Evolutionary conservation across 1,140 invertebrate genomes (phyloP), one percentile per base, ranked within the genome.

Genomic region (Tigriopus japonicus): DNA sequence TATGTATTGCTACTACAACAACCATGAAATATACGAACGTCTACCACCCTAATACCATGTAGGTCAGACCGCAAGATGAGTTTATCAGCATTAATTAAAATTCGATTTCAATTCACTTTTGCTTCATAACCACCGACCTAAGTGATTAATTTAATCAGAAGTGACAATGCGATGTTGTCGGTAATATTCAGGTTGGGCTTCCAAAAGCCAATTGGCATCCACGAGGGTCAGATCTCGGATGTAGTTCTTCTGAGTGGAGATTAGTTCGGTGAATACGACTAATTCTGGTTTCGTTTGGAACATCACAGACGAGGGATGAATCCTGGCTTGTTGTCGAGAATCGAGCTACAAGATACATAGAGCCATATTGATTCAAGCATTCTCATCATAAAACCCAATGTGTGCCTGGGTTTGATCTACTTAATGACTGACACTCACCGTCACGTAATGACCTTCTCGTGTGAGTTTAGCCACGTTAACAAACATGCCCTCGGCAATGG

Each of bases 401-500:
- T n/a, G n/a, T n/a, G n/a, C n/a, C 28, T 35, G 28, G 56, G 59
- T 42, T 19, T 23, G 12, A 45, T 12, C 59, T 51, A 9, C 9
- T 35, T 35, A 9, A 9, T 35, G 3, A 35, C 9, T 35, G 28
- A 35, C 52, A 71, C 75, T 80, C 75, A 87, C 80, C 21, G 83
- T 81, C 49, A 84, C 66, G 68, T 87, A 90, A 62, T 77, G 72
- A 45, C 77, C 79, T 66, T 86, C 81, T 65, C 75, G 77, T 63
- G 89, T 82, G 7, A 88, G 67, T 72, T 89, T 83, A n/a, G 90
- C 87, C 62, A 88, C 78, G 73, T 94, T 95, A 69, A 85, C 84
- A 68, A 87, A 91, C 14, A 94, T 74, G 14, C 90, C 91, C 56
- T 80, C 77, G 14, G 87, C 69, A 14, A 95, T 69, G 68, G 87